phyloP scores from a whole-genome alignment of 1,140 invertebrate genomes.

The Aradophagus sp. region DNA sequence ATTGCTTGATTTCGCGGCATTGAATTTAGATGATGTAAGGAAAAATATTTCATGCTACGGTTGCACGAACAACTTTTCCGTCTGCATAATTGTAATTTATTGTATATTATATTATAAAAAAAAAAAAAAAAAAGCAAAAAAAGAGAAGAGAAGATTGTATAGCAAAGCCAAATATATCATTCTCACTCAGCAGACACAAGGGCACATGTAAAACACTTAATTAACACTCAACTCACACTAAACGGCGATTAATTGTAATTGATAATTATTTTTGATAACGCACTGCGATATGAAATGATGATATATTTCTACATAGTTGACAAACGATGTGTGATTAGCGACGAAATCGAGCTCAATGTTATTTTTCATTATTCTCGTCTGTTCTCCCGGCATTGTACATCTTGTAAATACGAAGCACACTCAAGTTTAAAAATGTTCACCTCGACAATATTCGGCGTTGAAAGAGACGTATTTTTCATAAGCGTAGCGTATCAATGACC shows the following conservation, averaged over 20 bases:
- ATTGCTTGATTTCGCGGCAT: slow-evolving; percentile 2
- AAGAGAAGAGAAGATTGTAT: slow-evolving; percentile 11
- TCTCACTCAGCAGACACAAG: slow-evolving; percentile 7
- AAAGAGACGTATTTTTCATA: slow-evolving; percentile 36
- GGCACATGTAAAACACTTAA: background rate
- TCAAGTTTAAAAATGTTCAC: slow-evolving; percentile 26
- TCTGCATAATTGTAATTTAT: too few relatives aligned
- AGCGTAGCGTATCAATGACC: too few relatives aligned
- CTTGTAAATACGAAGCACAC: slow-evolving; percentile 35
- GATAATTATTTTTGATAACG: slow-evolving; percentile 54
- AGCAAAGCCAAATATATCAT: slow-evolving; percentile 40
- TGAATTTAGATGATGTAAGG: slow-evolving; percentile 11
- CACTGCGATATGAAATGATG: slow-evolving; percentile 21
- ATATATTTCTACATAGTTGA: slow-evolving; percentile 46
- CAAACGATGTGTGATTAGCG: slow-evolving; percentile 32
- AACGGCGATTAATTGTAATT: slow-evolving; percentile 27
- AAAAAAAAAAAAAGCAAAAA: slow-evolving; percentile 16
- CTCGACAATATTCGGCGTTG: slow-evolving; percentile 40
- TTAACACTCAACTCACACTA: slow-evolving; percentile 1
- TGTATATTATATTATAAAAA: too few relatives aligned
- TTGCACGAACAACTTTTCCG: too few relatives aligned
- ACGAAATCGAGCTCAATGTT: slow-evolving; percentile 40
- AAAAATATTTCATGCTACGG: too few relatives aligned
- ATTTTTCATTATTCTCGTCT: slow-evolving; percentile 11
- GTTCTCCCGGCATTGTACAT: slow-evolving; percentile 17